These are phyloP conservation scores for Herpetotheres cachinnans DNA, from an alignment of 2,113 vertebrate genomes.

Conservation along the genomic window DNA sequence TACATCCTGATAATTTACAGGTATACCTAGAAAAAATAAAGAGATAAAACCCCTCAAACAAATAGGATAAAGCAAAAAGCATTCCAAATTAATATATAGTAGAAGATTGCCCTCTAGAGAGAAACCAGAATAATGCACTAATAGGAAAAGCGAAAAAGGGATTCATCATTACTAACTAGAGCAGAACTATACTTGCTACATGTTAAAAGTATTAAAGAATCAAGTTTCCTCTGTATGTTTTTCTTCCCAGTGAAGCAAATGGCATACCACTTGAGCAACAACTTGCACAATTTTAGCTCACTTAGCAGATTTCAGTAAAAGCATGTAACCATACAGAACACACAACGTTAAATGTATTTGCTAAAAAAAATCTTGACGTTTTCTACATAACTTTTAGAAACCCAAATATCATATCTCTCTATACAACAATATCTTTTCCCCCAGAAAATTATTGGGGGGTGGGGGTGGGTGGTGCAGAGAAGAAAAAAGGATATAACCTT, in stretches of 20 bases:
- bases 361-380: not conserved
- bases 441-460: not conserved
- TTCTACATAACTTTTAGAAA: not conserved
- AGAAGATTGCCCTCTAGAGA: slow-evolving; percentile 79
- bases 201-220: not conserved
- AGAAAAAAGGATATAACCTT: not conserved
- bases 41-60: not conserved
- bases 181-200: not conserved
- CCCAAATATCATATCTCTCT: fast-evolving
- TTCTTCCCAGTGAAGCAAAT: not conserved
- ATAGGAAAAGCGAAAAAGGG: not conserved
- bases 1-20: slow-evolving; percentile 98
- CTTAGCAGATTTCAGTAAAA: not conserved
- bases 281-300: not conserved
- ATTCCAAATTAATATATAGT: slow-evolving; percentile 43
- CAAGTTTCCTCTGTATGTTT: not conserved
- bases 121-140: slow-evolving; percentile 48
- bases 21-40: slow-evolving; percentile 82
- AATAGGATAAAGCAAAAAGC: not conserved
- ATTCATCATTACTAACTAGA: not conserved
- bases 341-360: not conserved
- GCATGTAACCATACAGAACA: not conserved
- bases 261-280: not conserved
- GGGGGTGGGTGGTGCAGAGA: too few species aligned
- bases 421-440: not conserved